These are phyloP conservation scores for Spongia lamella DNA, from an alignment of 37 sponge, comb jelly and placozoan genomes.

Conservation along the genomic window DNA sequence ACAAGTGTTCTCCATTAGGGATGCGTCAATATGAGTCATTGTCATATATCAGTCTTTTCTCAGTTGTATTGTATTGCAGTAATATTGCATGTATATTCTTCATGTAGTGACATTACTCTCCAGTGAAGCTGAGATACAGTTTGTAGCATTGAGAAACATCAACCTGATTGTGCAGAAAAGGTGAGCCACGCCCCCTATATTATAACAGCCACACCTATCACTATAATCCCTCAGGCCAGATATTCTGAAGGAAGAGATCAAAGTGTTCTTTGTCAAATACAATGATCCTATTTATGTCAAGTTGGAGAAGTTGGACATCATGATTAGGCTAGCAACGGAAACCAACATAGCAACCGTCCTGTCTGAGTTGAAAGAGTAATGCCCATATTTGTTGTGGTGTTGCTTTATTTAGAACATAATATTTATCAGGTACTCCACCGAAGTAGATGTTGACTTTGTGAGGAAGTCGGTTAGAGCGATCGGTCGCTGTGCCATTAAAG, in stretches of 20 bases:
- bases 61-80: too few relatives aligned
- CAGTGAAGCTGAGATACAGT: slow-evolving; percentile 97
- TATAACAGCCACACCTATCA: not conserved
- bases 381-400: too few relatives aligned
- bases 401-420: too few relatives aligned
- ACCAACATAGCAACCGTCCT: slow-evolving; percentile 91
- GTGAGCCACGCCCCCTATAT: slow-evolving; percentile 23
- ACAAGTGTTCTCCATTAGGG: too few relatives aligned
- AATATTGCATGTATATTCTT: too few relatives aligned
- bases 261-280: slow-evolving; percentile 99
- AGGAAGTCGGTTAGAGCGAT: slow-evolving; percentile 96
- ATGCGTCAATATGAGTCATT: too few relatives aligned
- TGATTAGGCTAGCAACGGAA: slow-evolving; percentile 91
- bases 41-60: too few relatives aligned
- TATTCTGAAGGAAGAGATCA: slow-evolving; percentile 92
- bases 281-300: slow-evolving; percentile 99
- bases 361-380: slow-evolving; percentile 97
- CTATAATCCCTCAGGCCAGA: slow-evolving; percentile 76
- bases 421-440: slow-evolving; percentile 83
- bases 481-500: slow-evolving; percentile 99
- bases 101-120: slow-evolving; percentile 90
- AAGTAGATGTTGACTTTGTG: slow-evolving; percentile 99
- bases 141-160: slow-evolving; percentile 97
- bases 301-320: slow-evolving; percentile 98
- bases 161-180: slow-evolving; percentile 97